phyloP scores from a whole-genome alignment of 2,113 vertebrate genomes.

The Raphicerus campestris region DNA sequence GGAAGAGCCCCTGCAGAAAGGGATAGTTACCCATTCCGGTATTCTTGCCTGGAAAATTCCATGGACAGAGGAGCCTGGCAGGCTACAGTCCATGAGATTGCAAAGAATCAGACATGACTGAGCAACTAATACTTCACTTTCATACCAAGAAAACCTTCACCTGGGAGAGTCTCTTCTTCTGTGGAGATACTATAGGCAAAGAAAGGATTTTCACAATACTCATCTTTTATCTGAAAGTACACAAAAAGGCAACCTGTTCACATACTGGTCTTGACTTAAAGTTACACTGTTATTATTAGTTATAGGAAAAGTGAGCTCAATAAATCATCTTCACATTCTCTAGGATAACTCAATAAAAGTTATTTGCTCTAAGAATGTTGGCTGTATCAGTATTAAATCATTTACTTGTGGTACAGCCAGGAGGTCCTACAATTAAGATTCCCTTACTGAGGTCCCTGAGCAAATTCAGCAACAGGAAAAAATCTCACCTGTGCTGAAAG shows the following conservation, averaged over 20 bases:
- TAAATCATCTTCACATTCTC: not conserved
- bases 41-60: not conserved
- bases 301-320: not conserved
- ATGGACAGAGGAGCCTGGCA: not conserved
- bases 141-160: not conserved
- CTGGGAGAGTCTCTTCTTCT: not conserved
- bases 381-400: conserved; percentile 4
- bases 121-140: not conserved
- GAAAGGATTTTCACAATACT: not conserved
- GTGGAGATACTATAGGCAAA: not conserved
- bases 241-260: not conserved
- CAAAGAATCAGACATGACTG: not conserved
- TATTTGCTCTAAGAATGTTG: not conserved
- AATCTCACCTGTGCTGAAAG: not conserved
- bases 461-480: not conserved
- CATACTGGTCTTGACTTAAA: not conserved
- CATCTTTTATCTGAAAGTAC: not conserved
- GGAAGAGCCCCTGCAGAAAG: not conserved
- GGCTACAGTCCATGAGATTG: not conserved
- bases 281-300: conserved; percentile 7
- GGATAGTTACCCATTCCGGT: not conserved
- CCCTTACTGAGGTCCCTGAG: not conserved
- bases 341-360: not conserved
- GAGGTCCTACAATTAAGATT: not conserved
- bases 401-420: not conserved